Percentiles rank a stretch among this genome's conserved stretches.
phyloP scores from a whole-genome alignment of 2,888 invertebrate genomes.

The Parnassius orleans region DNA sequence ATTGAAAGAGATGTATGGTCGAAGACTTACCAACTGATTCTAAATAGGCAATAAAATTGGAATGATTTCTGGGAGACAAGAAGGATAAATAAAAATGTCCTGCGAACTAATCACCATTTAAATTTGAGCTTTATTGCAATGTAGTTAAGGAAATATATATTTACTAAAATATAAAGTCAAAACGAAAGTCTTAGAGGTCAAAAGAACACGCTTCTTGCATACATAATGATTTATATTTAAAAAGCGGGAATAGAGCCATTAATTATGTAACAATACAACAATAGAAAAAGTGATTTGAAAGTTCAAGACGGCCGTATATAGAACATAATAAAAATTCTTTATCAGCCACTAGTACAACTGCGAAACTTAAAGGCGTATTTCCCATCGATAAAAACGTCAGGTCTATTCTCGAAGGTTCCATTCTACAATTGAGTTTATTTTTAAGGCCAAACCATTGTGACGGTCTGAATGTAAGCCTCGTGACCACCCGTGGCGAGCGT shows the following conservation, averaged over 20 bases:
- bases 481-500: slow-evolving; percentile 43
- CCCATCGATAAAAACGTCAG: slow-evolving; percentile 26
- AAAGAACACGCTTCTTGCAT: not conserved
- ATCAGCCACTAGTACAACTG: slow-evolving; percentile 19
- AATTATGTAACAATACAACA: slow-evolving; percentile 10
- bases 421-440: slow-evolving; percentile 38
- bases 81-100: too few species aligned
- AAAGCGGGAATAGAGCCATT: slow-evolving; percentile 9
- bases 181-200: too few species aligned
- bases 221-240: not conserved
- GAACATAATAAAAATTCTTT: slow-evolving; percentile 17
- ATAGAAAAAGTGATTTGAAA: slow-evolving; percentile 9
- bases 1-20: too few species aligned
- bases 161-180: too few species aligned
- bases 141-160: too few species aligned
- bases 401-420: slow-evolving; percentile 27
- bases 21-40: too few species aligned
- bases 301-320: slow-evolving; percentile 10
- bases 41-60: too few species aligned
- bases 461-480: slow-evolving; percentile 22
- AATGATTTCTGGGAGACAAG: too few species aligned
- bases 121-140: too few species aligned
- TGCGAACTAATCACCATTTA: too few species aligned
- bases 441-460: slow-evolving; percentile 39
- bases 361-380: slow-evolving; percentile 22